phyloP scores from a whole-genome alignment of 2,797 vertebrate species.

The Luscinia luscinia region DNA sequence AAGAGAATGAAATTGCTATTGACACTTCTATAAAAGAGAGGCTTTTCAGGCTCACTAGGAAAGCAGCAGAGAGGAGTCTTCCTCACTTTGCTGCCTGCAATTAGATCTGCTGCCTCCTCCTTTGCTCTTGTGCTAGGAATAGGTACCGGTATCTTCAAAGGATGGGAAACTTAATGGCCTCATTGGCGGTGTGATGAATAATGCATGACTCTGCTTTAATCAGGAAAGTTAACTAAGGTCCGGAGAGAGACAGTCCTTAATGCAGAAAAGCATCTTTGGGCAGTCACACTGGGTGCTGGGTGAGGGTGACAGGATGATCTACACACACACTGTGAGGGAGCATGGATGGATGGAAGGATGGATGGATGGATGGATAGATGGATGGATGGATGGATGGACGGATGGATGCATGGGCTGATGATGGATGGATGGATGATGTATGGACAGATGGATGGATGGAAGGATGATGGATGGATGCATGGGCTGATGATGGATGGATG shows the following conservation, averaged over 20 bases:
- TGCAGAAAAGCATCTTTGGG: background rate
- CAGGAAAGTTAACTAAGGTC: slow-evolving; percentile 27
- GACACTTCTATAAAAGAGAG: slow-evolving; percentile 30
- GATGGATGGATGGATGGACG: too few relatives aligned
- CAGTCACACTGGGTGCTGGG: background rate
- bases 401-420: background rate
- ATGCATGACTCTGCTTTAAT: slow-evolving; percentile 54
- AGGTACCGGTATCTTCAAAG: slow-evolving; percentile 52
- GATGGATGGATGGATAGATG: too few relatives aligned
- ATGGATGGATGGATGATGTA: too few relatives aligned
- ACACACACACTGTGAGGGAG: background rate
- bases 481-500: too few relatives aligned
- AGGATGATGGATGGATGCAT: too few relatives aligned
- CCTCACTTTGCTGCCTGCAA: slow-evolving; percentile 12
- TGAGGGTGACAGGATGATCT: background rate
- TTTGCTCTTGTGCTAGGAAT: slow-evolving; percentile 15
- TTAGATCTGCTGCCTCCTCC: slow-evolving; percentile 41
- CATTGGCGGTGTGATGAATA: slow-evolving; percentile 16
- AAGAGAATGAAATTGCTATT: slow-evolving; percentile 52
- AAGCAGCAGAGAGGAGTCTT: slow-evolving; percentile 5
- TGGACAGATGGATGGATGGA: background rate
- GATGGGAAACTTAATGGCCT: slow-evolving; percentile 35
- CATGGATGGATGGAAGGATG: too few relatives aligned
- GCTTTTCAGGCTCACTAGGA: slow-evolving; percentile 27
- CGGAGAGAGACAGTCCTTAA: background rate